phyloP scores from a whole-genome alignment of 2,113 vertebrate genomes.

The Helogale parvula region DNA sequence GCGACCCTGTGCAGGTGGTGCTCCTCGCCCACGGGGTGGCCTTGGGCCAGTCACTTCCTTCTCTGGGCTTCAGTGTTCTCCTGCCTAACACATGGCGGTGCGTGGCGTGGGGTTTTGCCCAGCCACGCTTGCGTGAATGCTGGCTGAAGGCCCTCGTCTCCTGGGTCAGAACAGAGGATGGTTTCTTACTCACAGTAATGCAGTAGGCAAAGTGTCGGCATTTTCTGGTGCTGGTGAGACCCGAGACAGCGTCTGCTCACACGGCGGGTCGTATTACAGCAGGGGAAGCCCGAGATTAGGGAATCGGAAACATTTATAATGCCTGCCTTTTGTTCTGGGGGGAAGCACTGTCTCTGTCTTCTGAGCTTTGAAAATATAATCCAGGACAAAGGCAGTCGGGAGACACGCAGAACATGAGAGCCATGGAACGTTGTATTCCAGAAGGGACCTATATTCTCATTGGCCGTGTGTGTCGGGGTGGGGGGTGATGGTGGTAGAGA shows the following conservation, averaged over 20 bases:
- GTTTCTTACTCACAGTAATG: not conserved
- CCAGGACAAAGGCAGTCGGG: not conserved
- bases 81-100: not conserved
- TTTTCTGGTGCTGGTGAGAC: not conserved
- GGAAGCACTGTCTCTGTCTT: not conserved
- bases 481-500: rapidly evolving
- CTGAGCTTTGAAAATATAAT: not conserved
- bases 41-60: not conserved
- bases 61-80: not conserved
- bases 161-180: not conserved
- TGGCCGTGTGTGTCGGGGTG: not conserved
- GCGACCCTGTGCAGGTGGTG: not conserved
- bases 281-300: not conserved
- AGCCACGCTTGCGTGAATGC: not conserved
- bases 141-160: not conserved
- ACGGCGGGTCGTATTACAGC: not conserved
- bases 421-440: not conserved
- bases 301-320: not conserved
- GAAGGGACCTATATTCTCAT: not conserved
- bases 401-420: not conserved
- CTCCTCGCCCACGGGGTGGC: not conserved
- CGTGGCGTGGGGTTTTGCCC: not conserved
- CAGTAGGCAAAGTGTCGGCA: not conserved
- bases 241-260: not conserved
- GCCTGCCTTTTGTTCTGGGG: not conserved